Evolutionary conservation across 2,888 invertebrate species (phyloP).

Genomic region (Plusia festucae): DNA sequence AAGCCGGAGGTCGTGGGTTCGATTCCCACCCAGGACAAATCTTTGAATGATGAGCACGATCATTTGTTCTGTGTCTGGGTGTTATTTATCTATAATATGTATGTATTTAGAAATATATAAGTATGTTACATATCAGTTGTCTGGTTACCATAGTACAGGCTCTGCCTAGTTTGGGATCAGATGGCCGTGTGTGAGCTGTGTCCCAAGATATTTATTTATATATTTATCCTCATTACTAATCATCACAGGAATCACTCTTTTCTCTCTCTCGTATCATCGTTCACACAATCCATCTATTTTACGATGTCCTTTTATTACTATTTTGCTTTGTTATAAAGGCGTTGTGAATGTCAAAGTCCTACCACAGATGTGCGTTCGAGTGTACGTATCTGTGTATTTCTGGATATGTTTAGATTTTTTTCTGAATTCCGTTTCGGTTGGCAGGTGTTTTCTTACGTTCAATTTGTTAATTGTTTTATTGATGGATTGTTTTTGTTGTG

Average conservation of each 20-base stretch:
- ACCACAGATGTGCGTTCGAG: background rate
- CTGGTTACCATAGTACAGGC: too few relatives aligned
- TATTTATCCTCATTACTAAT: background rate
- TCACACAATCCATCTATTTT: background rate
- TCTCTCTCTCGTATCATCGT: too few relatives aligned
- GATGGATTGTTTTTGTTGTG: conserved; percentile 26
- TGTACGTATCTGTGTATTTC: background rate
- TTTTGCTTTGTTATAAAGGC: background rate
- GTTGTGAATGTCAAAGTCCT: background rate
- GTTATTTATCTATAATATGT: too few relatives aligned
- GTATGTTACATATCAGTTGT: too few relatives aligned
- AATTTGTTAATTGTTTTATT: conserved; percentile 26
- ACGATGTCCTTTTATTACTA: background rate
- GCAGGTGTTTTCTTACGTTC: conserved; percentile 41
- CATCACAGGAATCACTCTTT: background rate
- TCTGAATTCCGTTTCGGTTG: conserved; percentile 19
- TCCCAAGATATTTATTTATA: too few relatives aligned
- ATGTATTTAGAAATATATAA: too few relatives aligned
- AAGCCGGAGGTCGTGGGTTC: too few relatives aligned
- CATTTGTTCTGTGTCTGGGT: too few relatives aligned
- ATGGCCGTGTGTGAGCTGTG: too few relatives aligned
- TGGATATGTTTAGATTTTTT: conserved; percentile 32
- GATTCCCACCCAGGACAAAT: too few relatives aligned
- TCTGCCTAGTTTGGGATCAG: too few relatives aligned
- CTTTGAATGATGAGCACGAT: too few relatives aligned